Base-by-base conservation (phyloP, 2,888 invertebrate species). In the Hoplodrina blanda region DNA sequence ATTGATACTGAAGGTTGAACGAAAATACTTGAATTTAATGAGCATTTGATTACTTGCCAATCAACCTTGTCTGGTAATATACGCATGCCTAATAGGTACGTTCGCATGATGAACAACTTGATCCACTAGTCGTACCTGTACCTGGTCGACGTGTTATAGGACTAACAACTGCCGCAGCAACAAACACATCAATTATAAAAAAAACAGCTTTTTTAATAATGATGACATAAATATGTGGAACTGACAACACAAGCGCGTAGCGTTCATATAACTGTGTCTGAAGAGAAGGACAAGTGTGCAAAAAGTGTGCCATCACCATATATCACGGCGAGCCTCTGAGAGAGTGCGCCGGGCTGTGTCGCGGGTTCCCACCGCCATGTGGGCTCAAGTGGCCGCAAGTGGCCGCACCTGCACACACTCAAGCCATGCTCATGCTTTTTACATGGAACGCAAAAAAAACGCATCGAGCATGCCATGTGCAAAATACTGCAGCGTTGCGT, bases 351-450 rank as follows among this genome's bases (percentile, higher is more conserved):
- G 37, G 49, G 54, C 66, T 64, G 73, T 57, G 75, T 56, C 64
- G 71, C 70, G 55, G 52, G 82, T 84, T 84, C 85, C 79, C 71
- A 74, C 49, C 71, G 62, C 74, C 91, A 91, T 89, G 89, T 91
- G 91, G 80, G 68, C 76, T 89, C 88, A 81, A 91, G 91, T 91
- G 91, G 67, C 33, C 62, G 67, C 71, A 25, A 91, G 91, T 88
- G 91, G 69, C 62, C 67, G 57, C 88, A 88, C 87, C 87, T 88
- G 88, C 87, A 84, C 63, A 60, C 88, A 83, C 89, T 90, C 84
- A 80, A 59, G 25, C 59, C 62, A 41, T 37, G 71, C 73, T 8
- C 62, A 55, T 46, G 30, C 71, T 64, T 79, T 72, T 79, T 69
- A 79, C 73, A 60, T 15, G 30, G n/a, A 13, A 15, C 59, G 60